Conservation (phyloP, 2,797 vertebrate genomes). For the Micromesistius poutassou region DNA sequence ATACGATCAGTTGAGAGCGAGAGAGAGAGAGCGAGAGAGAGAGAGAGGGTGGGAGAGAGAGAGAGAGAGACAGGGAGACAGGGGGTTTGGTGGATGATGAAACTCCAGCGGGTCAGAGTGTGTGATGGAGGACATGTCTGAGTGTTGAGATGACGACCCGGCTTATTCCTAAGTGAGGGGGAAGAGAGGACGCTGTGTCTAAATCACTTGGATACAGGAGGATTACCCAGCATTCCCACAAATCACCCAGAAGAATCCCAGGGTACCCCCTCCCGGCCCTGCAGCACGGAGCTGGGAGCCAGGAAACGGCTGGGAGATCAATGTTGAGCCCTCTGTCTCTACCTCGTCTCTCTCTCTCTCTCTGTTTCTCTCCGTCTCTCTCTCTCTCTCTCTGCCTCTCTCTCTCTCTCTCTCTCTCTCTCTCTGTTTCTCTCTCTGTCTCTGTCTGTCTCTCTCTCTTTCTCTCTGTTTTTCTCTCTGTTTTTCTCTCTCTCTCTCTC, state of each 20-base stretch:
- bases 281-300: conserved; percentile 60
- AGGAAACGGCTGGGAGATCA: conserved; percentile 23
- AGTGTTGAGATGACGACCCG: conserved; percentile 65
- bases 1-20: conserved; percentile 16
- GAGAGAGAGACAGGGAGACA: too few relatives aligned
- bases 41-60: too few relatives aligned
- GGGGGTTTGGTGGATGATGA: conserved; percentile 60
- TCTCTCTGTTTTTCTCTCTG: neutral
- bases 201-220: conserved; percentile 60
- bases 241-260: conserved; percentile 58
- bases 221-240: conserved; percentile 59
- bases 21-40: too few relatives aligned
- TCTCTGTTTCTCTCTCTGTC: too few relatives aligned
- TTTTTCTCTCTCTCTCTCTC: conserved; percentile 1
- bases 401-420: conserved; percentile 8
- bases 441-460: neutral
- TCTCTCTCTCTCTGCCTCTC: neutral
- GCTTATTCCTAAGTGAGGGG: conserved; percentile 63
- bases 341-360: neutral
- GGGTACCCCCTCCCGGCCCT: conserved; percentile 36
- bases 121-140: conserved; percentile 48
- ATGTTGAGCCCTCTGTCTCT: neutral
- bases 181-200: conserved; percentile 58
- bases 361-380: neutral
- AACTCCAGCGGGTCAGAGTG: conserved; percentile 59